Evolutionary conservation across 2,888 invertebrate genomes (phyloP), one percentile per base, ranked within the genome.

Genomic region (Ornithoptera priamus): DNA sequence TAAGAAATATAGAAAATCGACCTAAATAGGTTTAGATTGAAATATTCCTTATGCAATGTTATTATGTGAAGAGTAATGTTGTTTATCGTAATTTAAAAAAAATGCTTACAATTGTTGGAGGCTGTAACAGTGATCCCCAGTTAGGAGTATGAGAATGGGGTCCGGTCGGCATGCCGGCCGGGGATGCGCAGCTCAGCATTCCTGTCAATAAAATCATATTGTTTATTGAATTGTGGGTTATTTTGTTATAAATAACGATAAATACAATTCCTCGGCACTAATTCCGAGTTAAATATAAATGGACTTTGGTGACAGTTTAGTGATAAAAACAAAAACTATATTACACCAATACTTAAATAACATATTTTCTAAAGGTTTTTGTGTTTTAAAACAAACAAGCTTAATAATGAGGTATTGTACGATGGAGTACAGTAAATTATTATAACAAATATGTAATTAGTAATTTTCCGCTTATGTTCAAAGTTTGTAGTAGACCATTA

Each of bases 121-220:
- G 86, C 72, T 86, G 89, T 65, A 80, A 81, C 10, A 89, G 80
- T 6, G 89, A 71, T 39, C 86, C 86, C 91, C 92, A 91, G 8
- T 84, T 69, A 30, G 84, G 85, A 62, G 87, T 80, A 74, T 87
- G 91, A 2, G 85, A 64, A 64, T 78, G 78, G 56, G 86, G 83
- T 72, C 87, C 85, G 75, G 91, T 86, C 83, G 90, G 85, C 92
- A 92, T 90, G 82, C 88, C 89, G 79, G 90, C 88, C 80, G 90
- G 88, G 71, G 89, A 80, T 10, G 91, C 91, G 75, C 92, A 92
- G 72, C 89, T 91, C 76, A 92, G 81, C 92, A 92, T 92, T 77
- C 81, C 90, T 91, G 79, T 20, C 73, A 74, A 76, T 73, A 75
- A 73, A 46, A 58, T 22, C 2, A 58, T 22, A 58, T 22, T 22